Evolutionary conservation across 1,140 invertebrate genomes (phyloP), one percentile per base, ranked within the genome.

Genomic region (Conus betulinus): DNA sequence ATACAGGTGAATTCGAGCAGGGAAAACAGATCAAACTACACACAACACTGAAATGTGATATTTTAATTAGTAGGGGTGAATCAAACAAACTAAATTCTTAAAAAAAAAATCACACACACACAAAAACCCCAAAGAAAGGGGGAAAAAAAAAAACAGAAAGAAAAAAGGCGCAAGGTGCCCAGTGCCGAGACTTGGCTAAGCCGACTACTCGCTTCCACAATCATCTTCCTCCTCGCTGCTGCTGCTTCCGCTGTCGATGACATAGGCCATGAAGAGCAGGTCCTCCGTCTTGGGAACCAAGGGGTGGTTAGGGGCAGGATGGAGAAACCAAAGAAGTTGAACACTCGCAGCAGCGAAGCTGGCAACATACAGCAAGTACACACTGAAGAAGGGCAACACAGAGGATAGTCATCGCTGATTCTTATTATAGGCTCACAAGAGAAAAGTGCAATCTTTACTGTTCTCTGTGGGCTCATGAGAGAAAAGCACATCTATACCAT

Each of bases 271-370:
- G 89, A 93, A 94, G 91, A 95, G 92, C 23, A 95, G 88, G 86
- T 95, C 94, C 55, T 92, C 91, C 15, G 91, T 91, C 27, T 90
- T 90, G 8, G 93, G 91, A 25, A 97, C 96, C 91, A 98, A 95
- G n/a, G 96, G 87, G 90, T 98, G 97, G 91, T 97, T 97, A 83
- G 98, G 98, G 97, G 96, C 90, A 99, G 96, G 79, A 97, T 96
- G 90, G 97, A 96, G 96, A 99, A 99, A 81, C 98, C 98, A 96
- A 99, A 97, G 96, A 99, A 99, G 97, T 99, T 98, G 97, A 99
- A 99, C 84, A 98, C 98, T 93, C 98, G 97, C 86, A 99, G 97
- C 87, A 99, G 96, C 90, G 97, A 97, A 67, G 97, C 97, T 97
- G 96, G 90, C 96, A 96, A 71, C 67, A n/a, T 15, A 60, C 8